Conservation (phyloP, 2,113 vertebrate species). For the Merops nubicus region DNA sequence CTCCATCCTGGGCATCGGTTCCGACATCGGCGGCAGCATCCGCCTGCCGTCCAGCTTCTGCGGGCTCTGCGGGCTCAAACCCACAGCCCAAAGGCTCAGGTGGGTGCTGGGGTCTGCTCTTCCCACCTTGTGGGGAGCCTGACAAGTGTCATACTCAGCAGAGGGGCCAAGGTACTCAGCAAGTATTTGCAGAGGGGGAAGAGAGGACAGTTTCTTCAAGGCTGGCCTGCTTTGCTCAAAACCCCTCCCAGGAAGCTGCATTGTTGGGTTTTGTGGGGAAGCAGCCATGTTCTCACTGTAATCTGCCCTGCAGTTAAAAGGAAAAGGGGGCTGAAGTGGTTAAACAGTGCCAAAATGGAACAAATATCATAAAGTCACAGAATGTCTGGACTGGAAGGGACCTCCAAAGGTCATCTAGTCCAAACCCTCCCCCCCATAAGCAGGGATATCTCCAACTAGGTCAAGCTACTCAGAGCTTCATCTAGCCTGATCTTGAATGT, state of each 20-base stretch:
- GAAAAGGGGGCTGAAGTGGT: neutral
- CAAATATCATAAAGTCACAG: too few relatives aligned
- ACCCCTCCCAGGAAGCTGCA: neutral
- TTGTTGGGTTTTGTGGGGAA: neutral
- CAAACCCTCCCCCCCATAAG: too few relatives aligned
- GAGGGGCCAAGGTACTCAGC: accelerated
- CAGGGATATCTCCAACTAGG: too few relatives aligned
- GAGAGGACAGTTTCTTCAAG: neutral
- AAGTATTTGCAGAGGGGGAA: too few relatives aligned
- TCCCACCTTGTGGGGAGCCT: neutral
- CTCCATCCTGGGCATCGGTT: slow-evolving; percentile 77
- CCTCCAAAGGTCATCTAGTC: too few relatives aligned
- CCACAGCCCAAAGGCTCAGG: slow-evolving; percentile 38
- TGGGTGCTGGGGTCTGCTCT: neutral
- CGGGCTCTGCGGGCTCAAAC: slow-evolving; percentile 78
- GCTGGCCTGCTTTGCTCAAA: neutral
- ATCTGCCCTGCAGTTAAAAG: neutral
- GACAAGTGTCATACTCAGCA: neutral
- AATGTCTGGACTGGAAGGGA: too few relatives aligned
- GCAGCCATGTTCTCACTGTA: accelerated
- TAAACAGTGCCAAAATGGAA: neutral
- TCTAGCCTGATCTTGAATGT: too few relatives aligned
- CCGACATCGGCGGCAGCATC: slow-evolving; percentile 73
- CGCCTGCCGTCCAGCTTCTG: slow-evolving; percentile 79
- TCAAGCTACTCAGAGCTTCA: too few relatives aligned